Conservation (phyloP, 2,888 invertebrate species). For the Copidosoma aretas region DNA sequence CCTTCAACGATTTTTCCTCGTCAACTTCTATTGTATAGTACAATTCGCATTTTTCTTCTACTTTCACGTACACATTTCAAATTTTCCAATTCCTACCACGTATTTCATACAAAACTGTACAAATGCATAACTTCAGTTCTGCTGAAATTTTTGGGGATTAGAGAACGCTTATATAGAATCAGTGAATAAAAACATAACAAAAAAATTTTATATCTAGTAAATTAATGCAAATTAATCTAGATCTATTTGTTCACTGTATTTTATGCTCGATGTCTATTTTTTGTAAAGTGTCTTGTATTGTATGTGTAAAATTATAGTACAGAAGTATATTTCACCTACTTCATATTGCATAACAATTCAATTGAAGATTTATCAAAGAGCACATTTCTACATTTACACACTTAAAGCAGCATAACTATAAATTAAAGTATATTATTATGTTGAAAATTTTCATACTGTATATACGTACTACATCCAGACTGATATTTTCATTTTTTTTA, state of each 20-base stretch:
- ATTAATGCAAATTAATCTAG: constrained; percentile 25
- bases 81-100: background rate
- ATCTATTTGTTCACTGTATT: constrained; percentile 9
- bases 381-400: constrained; percentile 28
- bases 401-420: constrained; percentile 24
- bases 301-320: constrained; percentile 16
- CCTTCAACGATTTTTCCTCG: no score
- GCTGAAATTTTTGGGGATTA: constrained; percentile 11
- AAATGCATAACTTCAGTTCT: constrained; percentile 25
- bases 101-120: constrained; percentile 38
- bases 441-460: background rate
- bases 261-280: constrained; percentile 31
- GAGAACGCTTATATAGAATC: constrained; percentile 15
- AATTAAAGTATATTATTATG: background rate
- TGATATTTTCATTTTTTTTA: background rate
- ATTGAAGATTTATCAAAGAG: constrained; percentile 14
- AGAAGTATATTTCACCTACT: constrained; percentile 13
- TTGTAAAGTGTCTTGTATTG: constrained; percentile 10
- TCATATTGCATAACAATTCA: constrained; percentile 13
- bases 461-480: background rate
- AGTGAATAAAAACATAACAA: background rate
- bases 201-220: background rate
- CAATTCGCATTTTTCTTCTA: background rate
- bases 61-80: constrained; percentile 19
- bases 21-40: no score